Conservation (phyloP, 2,113 vertebrate genomes). For the Clupea harengus region DNA sequence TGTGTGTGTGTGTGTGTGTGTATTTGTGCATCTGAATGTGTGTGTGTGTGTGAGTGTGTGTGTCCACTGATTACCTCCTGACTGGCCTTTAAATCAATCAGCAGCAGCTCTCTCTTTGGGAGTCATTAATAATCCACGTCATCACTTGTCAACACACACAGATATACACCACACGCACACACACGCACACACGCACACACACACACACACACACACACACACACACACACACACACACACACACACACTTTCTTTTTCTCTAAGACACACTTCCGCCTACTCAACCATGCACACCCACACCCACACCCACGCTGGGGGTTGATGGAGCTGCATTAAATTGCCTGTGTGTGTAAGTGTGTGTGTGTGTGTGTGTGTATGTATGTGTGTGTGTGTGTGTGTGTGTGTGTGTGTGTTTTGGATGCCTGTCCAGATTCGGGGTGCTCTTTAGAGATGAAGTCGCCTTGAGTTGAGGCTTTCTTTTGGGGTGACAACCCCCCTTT, state of each 20-base stretch:
- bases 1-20: slow-evolving; percentile 29
- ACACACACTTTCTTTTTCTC: not conserved
- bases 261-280: not conserved
- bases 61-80: slow-evolving; percentile 40
- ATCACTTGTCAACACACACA: not conserved
- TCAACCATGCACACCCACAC: too few relatives aligned
- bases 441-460: slow-evolving; percentile 52
- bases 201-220: not conserved
- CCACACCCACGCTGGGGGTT: too few relatives aligned
- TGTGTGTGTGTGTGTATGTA: not conserved
- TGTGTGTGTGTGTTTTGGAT: slow-evolving; percentile 10
- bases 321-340: too few relatives aligned
- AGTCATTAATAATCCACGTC: slow-evolving; percentile 54
- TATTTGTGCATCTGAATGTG: not conserved
- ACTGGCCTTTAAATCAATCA: slow-evolving; percentile 50
- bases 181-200: not conserved
- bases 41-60: slow-evolving; percentile 23
- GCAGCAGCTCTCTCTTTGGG: slow-evolving; percentile 38
- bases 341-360: not conserved
- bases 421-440: slow-evolving; percentile 44
- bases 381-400: not conserved
- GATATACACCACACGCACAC: slow-evolving; percentile 1
- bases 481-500: slow-evolving; percentile 46
- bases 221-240: not conserved
- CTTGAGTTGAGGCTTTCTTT: slow-evolving; percentile 45